Base-by-base conservation (phyloP, 2,888 invertebrate genomes). In the Gisinianus flammeolus region DNA sequence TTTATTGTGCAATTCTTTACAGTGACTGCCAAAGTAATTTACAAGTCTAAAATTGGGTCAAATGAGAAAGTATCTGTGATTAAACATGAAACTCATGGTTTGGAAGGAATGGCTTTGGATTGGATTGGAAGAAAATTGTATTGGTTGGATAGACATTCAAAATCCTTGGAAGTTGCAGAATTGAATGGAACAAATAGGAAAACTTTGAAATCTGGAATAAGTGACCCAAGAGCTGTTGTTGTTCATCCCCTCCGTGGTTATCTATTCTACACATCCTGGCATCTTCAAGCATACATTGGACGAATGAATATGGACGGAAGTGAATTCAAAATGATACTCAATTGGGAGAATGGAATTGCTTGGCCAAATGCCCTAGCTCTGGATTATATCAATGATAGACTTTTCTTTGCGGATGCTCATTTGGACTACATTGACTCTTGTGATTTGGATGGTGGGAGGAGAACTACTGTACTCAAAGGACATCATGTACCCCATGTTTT, bases 291-390 rank as follows among this genome's bases (percentile, higher is more conserved):
- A 0, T 98, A 95, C 87, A 97, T 99, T 82, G 98, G 95, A 19
- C 94, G 97, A 87, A 91, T 98, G 88, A 96, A 96, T 70, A 95
- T 99, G 96, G 98, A 99, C 85, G 99, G 99, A 0, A 92, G 93
- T 8, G 94, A 95, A 86, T 93, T 94, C 85, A 93, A 93, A 0
- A 90, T 93, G 75, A 94, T 98, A 82, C 89, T 98, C 22, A 94
- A 93, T 28, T 95, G 95, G 92, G 94, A 96, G 85, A 92, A 97
- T 83, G 96, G 96, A 85, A 93, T 98, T 71, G 97, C 97, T 0
- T 99, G 99, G 99, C 98, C 98, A 0, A 99, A 99, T 87, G 98
- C 98, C 0, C 87, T 99, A 22, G 95, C 98, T 0, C 93, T 99
- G 79, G 98, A 99, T 86, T 98, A 96, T 87, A 95, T 97, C 86